Evolutionary conservation across 2,888 invertebrate species (phyloP).

Genomic region (Peribatodes rhomboidaria): DNA sequence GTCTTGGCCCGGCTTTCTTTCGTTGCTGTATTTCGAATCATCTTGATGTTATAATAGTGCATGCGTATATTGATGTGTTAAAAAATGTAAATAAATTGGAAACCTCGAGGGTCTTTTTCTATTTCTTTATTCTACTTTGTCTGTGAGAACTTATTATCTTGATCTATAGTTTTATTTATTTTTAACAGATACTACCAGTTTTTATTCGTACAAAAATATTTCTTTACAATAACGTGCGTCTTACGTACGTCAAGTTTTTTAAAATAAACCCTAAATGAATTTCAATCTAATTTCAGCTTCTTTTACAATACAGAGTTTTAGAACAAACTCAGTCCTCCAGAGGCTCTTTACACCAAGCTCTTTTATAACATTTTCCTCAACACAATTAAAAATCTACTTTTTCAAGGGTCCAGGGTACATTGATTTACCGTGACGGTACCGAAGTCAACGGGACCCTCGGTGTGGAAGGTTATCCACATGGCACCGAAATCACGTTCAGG

Average conservation of each 20-base stretch:
- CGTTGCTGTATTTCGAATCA: constrained; percentile 67
- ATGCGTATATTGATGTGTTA: constrained; percentile 54
- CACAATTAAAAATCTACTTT: constrained; percentile 36
- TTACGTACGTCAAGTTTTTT: too few relatives aligned
- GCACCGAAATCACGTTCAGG: constrained; percentile 93
- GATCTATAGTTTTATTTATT: constrained; percentile 7
- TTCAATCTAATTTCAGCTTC: neutral
- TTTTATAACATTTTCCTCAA: neutral
- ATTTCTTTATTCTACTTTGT: constrained; percentile 25
- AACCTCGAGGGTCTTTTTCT: constrained; percentile 16
- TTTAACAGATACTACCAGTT: neutral
- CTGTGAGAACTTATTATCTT: constrained; percentile 14
- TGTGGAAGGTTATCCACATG: constrained; percentile 91
- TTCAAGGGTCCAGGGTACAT: constrained; percentile 90
- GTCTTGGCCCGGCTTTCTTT: constrained; percentile 81
- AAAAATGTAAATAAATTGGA: neutral
- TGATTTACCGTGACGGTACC: constrained; percentile 91
- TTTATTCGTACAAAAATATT: neutral
- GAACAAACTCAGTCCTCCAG: neutral
- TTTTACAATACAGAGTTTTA: neutral
- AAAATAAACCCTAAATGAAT: too few relatives aligned
- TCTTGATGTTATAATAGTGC: constrained; percentile 74
- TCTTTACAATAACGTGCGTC: neutral
- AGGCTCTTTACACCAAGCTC: too few relatives aligned
- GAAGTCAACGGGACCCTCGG: constrained; percentile 88